Percentiles rank a stretch among this genome's conserved stretches.
These are phyloP conservation scores for Trichogramma pretiosum DNA, from an alignment of 1,140 invertebrate species.

Conservation along the genomic window DNA sequence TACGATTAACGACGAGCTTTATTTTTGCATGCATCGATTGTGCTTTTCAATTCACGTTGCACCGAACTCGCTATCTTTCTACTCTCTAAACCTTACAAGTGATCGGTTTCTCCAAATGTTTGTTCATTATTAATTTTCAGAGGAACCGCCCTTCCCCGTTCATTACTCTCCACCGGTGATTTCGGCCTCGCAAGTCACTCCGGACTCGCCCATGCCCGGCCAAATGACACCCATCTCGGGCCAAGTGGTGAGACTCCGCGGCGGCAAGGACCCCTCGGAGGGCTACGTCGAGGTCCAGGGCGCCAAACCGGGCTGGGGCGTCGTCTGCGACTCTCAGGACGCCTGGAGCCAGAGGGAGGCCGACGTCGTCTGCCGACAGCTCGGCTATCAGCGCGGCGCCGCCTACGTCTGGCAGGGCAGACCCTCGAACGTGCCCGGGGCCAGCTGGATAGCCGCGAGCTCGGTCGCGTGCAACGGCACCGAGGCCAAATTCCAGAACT, in stretches of 20 bases:
- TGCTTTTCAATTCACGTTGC: too few species aligned
- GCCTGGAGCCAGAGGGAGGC: conserved; percentile 49
- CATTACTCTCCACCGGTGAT: conserved; percentile 31
- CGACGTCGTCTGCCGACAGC: conserved; percentile 47
- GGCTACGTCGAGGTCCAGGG: conserved; percentile 50
- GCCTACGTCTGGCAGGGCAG: conserved; percentile 48
- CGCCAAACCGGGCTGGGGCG: conserved; percentile 43
- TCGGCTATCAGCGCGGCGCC: conserved; percentile 49
- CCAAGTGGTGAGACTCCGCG: conserved; percentile 44
- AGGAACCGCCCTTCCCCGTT: conserved; percentile 34
- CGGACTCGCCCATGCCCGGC: conserved; percentile 33
- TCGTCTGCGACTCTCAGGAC: conserved; percentile 45
- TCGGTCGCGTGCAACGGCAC: conserved; percentile 44
- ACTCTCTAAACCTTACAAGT: too few species aligned
- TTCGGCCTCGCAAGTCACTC: conserved; percentile 17
- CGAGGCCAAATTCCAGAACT: conserved; percentile 44
- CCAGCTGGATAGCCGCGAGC: conserved; percentile 38
- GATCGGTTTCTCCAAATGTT: too few species aligned
- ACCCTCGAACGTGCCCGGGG: conserved; percentile 23
- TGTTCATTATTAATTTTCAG: conserved; percentile 21
- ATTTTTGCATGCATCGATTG: too few species aligned
- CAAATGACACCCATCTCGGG: conserved; percentile 27
- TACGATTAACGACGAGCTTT: too few species aligned
- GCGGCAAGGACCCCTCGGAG: conserved; percentile 42
- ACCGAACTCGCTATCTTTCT: too few species aligned